Conservation (phyloP, 2,888 invertebrate species). For the Beris chalybata region DNA sequence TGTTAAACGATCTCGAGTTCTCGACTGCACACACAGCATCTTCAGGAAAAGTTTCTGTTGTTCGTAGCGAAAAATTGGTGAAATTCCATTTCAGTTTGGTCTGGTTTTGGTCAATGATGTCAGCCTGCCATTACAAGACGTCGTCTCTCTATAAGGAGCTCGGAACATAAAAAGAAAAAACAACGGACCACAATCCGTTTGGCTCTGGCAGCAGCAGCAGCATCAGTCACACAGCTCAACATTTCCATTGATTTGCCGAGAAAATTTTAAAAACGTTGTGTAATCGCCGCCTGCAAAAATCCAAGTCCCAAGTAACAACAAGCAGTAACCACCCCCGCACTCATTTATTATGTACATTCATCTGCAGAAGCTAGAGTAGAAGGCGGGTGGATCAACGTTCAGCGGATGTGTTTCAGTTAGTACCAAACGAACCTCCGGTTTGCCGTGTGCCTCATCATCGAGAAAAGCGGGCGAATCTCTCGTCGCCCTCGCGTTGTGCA, state of each 20-base stretch:
- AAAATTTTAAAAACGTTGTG: slow-evolving; percentile 23
- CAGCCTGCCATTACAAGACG: slow-evolving; percentile 14
- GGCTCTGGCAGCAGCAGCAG: slow-evolving; percentile 3
- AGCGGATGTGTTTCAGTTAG: too few species aligned
- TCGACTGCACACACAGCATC: not conserved
- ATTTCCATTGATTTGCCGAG: not conserved
- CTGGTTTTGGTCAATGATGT: slow-evolving; percentile 16
- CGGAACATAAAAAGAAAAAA: slow-evolving; percentile 4
- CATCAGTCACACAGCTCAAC: slow-evolving; percentile 8
- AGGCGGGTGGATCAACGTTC: too few species aligned
- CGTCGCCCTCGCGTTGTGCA: too few species aligned
- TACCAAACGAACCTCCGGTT: too few species aligned
- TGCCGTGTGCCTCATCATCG: too few species aligned
- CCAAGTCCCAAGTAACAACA: not conserved
- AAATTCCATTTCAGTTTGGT: too few species aligned
- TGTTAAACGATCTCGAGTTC: not conserved
- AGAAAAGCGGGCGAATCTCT: too few species aligned
- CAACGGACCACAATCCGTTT: not conserved
- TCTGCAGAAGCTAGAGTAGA: too few species aligned
- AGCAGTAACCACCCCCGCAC: slow-evolving; percentile 24
- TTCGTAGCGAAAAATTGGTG: too few species aligned
- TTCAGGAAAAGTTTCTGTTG: too few species aligned
- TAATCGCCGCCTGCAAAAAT: slow-evolving; percentile 5
- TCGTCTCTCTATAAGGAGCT: slow-evolving; percentile 23
- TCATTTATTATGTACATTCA: slow-evolving; percentile 7